phyloP scores from a whole-genome alignment of 2,888 invertebrate species.

The Phalangium opilio region DNA sequence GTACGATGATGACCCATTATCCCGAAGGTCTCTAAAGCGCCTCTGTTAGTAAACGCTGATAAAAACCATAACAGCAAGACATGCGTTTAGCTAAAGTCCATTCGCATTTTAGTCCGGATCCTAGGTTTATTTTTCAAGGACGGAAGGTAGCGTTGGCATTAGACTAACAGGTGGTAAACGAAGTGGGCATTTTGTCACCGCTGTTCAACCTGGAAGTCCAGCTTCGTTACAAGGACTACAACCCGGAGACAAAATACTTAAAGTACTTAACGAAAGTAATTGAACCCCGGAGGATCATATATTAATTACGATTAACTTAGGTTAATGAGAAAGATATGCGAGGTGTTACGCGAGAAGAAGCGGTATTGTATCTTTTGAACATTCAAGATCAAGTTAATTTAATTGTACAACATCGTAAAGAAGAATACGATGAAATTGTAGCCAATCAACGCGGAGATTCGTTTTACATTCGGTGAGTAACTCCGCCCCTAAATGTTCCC shows the following conservation, averaged over 20 bases:
- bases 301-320: slow-evolving; percentile 35
- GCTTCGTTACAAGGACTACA: slow-evolving; percentile 87
- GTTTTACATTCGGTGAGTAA: slow-evolving; percentile 43
- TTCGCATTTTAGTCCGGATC: slow-evolving; percentile 44
- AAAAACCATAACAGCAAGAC: too few species aligned
- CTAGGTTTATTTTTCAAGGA: slow-evolving; percentile 87
- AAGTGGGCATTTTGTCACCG: slow-evolving; percentile 95
- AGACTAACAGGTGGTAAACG: slow-evolving; percentile 95
- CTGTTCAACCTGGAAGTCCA: slow-evolving; percentile 90
- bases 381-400: slow-evolving; percentile 88
- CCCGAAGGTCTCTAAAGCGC: slow-evolving; percentile 54
- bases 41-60: slow-evolving; percentile 43
- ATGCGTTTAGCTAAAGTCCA: too few species aligned
- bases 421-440: slow-evolving; percentile 85
- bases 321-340: slow-evolving; percentile 96
- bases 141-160: slow-evolving; percentile 88
- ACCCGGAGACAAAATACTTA: slow-evolving; percentile 90
- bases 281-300: too few species aligned
- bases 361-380: slow-evolving; percentile 67
- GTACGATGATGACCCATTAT: slow-evolving; percentile 67
- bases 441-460: slow-evolving; percentile 68
- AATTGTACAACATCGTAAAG: slow-evolving; percentile 82
- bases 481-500: too few species aligned
- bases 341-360: slow-evolving; percentile 91
- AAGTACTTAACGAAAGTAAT: too few species aligned